Conservation (phyloP, 1,140 invertebrate species). For the Megalonaias nervosa region DNA sequence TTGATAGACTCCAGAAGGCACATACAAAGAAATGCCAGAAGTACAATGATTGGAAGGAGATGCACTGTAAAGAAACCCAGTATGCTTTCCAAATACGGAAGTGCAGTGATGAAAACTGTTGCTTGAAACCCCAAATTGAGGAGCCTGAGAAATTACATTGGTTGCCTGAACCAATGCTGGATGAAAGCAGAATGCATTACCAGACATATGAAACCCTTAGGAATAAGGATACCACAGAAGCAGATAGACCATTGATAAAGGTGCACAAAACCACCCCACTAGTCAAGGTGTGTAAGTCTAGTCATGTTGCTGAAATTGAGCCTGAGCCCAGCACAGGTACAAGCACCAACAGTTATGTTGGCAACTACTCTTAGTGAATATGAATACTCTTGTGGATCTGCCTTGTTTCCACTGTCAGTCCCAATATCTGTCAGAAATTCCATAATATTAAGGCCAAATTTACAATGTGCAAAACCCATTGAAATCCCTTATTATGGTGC, state of each 20-base stretch:
- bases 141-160: background rate
- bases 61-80: background rate
- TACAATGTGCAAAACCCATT: conserved; percentile 11
- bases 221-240: background rate
- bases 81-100: conserved; percentile 15
- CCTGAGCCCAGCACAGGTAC: background rate
- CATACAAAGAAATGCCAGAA: conserved; percentile 3
- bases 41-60: background rate
- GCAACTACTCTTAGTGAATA: conserved; percentile 4
- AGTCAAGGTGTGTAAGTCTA: background rate
- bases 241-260: background rate
- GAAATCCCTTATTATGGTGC: conserved; percentile 16
- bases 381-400: conserved; percentile 8
- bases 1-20: conserved; percentile 3
- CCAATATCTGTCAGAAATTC: background rate
- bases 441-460: too few relatives aligned
- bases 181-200: background rate
- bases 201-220: background rate
- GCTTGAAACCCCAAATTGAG: background rate
- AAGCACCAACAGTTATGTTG: background rate
- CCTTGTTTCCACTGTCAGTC: conserved; percentile 2
- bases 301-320: background rate
- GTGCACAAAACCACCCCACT: background rate
- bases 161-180: conserved; percentile 4
- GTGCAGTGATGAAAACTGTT: conserved; percentile 1